Conservation (phyloP, 2,113 vertebrate species). For the Stigmatopora argus region DNA sequence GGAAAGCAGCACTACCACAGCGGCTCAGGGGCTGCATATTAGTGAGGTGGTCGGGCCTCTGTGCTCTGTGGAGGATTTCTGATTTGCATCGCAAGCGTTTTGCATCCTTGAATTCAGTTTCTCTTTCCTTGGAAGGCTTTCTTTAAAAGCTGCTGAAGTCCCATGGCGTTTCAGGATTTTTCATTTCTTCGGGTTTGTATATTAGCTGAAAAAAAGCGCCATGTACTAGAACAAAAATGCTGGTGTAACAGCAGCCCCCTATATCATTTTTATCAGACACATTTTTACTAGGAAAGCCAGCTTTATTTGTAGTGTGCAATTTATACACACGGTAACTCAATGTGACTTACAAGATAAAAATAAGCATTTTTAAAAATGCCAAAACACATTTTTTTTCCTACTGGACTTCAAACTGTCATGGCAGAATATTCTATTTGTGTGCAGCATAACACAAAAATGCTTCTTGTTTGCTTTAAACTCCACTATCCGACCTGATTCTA, state of each 20-base stretch:
- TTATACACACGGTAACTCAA: too few relatives aligned
- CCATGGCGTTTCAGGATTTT: background rate
- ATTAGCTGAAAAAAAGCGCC: background rate
- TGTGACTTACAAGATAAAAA: too few relatives aligned
- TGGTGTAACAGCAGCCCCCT: background rate
- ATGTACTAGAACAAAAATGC: background rate
- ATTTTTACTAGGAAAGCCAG: too few relatives aligned
- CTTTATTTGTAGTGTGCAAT: too few relatives aligned
- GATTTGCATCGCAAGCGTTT: slow-evolving; percentile 1
- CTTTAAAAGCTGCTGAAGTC: background rate
- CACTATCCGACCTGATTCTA: too few relatives aligned
- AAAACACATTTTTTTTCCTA: too few relatives aligned
- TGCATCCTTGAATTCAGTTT: background rate
- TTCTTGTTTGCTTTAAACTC: too few relatives aligned
- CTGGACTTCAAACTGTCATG: too few relatives aligned
- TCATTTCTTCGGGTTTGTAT: background rate
- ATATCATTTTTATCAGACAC: too few relatives aligned
- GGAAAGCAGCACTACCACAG: background rate
- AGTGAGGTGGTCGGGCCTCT: background rate
- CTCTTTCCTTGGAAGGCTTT: background rate
- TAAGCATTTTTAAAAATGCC: too few relatives aligned
- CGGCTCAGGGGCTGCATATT: slow-evolving; percentile 5
- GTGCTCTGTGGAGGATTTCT: slow-evolving; percentile 1
- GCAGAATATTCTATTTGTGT: too few relatives aligned
- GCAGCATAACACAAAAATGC: too few relatives aligned